Evolutionary conservation across 1,140 invertebrate species (phyloP), one percentile per base, ranked within the genome.

Genomic region (Drosophila ohnishii): DNA sequence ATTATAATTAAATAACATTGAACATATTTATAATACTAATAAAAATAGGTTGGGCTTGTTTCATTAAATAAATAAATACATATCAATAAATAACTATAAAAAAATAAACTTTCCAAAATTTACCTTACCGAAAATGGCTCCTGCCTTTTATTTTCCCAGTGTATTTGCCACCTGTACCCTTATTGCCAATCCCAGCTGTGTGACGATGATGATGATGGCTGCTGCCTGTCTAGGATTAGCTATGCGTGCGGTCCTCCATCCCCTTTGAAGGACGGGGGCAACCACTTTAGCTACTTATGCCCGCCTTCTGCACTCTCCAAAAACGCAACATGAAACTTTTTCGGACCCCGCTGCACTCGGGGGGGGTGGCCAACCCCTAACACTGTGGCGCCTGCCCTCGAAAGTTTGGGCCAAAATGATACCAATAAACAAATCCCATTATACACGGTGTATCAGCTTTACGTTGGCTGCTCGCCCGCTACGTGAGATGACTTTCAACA

Each of bases 341-440:
- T 47, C 57, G 28, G 25, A 39, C 39, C 44, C 66, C 66, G 57
- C 44, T 64, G 45, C 39, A 61, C 56, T 39, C 37, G 40, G 62
- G 35, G 19, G 48, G 62, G 58, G 22, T 70, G 37, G 45, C 22
- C 19, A 22, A 9, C 35, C 42, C 42, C 13, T 11, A 25, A 5
- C 25, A 60, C 40, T 56, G 11, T 44, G n/a, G 48, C 22, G 32
- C 34, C 34, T 45, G 37, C 59, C 34, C 39, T 37, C 22, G 44
- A 81, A 86, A 77, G 78, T 87, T 80, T 66, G 62, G 67, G 78
- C 77, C 66, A 89, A 91, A 91, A 91, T 91, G 86, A 90, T 90
- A 90, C 86, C 90, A 91, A 91, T 91, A 91, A 91, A 91, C 90
- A 91, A 91, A 91, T 91, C 90, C 90, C 89, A 91, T 91, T 91